Evolutionary conservation across 2,888 invertebrate genomes (phyloP).

Genomic region (Nesidiocoris tenuis): DNA sequence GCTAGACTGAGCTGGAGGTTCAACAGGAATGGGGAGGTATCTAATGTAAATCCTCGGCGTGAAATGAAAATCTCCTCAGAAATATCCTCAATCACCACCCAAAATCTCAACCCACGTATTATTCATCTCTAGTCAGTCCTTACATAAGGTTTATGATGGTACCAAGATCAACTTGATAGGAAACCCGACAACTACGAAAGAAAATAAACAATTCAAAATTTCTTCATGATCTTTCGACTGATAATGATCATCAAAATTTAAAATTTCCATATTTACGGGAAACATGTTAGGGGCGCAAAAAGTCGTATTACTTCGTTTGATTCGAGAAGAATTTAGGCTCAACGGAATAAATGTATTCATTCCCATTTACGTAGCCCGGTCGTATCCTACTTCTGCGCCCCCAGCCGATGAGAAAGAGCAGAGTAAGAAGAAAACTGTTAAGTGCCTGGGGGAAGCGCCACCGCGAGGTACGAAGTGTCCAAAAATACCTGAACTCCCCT

Average conservation of each 20-base stretch:
- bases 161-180: no score
- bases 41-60: no score
- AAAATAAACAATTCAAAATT: background rate
- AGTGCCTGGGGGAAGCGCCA: constrained; percentile 1
- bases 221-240: background rate
- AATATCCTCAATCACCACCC: no score
- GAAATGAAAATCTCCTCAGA: no score
- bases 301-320: constrained; percentile 2
- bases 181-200: no score
- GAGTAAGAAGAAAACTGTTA: constrained; percentile 8
- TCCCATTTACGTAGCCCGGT: background rate
- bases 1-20: no score
- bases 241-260: constrained; percentile 15
- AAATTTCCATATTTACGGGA: background rate
- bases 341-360: background rate
- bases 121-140: no score
- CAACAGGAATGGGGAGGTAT: no score
- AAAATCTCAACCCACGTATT: no score
- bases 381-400: background rate
- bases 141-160: no score
- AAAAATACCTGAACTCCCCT: background rate
- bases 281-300: background rate
- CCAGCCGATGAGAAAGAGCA: background rate
- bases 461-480: background rate
- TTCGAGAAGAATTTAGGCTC: background rate